Base-by-base conservation (phyloP, 1,140 invertebrate genomes). In the Vanessa tameamea region DNA sequence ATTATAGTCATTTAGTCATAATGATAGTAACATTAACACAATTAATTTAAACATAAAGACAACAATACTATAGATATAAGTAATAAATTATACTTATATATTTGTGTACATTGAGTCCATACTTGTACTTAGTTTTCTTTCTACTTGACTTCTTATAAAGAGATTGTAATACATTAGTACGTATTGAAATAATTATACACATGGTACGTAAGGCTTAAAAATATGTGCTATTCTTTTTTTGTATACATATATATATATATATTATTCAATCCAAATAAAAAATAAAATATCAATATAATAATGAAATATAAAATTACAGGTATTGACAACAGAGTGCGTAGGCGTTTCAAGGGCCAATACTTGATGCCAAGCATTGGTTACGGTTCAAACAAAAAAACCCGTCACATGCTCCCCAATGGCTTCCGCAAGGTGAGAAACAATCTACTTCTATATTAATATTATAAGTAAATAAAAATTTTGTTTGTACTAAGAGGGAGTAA, bases 351-450 rank as follows among this genome's bases (percentile, higher is more conserved):
- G 96, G 99, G 99, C 31, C 98, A 99, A 90, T 98, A 97, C 88
- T 94, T 98, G 93, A 99, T 99, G 99, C 99, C 99, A 57, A 99
- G 97, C 87, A 99, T 99, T 94, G 99, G 99, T 96, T 99, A 99
- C 93, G 99, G 99, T 85, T 98, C 98, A 78, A 97, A 97, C 88
- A 97, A 97, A 88, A 97, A 96, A 84, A 99, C 98, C 51, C 96
- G 96, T 91, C 98, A 99, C 91, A 97, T 99, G 96, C 95, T 99
- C 53, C 99, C 98, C 55, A 99, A 98, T 93, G 98, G 98, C 72
- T 99, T 99, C 95, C 96, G 96, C 69, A 99, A 99, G 94, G 98
- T 99, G 78, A 79, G 77, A 15, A 16, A n/a, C 26, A 2, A 31
- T 31, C 26, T 31, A 31, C 26, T 31, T 31, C 26, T 31, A 15